Percentiles rank a stretch among this genome's conserved stretches.
Evolutionary conservation across 1,140 invertebrate species (phyloP).

Genomic region (Goniozus legneri): DNA sequence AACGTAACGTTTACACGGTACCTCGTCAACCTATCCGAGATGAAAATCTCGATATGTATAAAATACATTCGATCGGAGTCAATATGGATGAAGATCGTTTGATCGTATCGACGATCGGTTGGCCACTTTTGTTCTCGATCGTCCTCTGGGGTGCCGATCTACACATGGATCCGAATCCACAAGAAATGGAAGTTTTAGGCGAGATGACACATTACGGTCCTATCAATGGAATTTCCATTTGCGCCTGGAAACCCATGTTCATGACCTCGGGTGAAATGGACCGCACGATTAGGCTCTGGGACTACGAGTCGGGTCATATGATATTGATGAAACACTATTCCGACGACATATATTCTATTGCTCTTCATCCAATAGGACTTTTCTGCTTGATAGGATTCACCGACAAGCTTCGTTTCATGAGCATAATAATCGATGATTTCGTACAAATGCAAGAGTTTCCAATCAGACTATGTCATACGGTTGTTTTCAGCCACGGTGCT

Average conservation of each 20-base stretch:
- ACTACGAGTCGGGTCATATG: slow-evolving; percentile 75
- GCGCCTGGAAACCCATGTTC: slow-evolving; percentile 84
- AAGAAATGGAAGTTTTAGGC: slow-evolving; percentile 58
- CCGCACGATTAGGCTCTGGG: slow-evolving; percentile 83
- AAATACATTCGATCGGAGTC: slow-evolving; percentile 57
- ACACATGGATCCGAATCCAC: slow-evolving; percentile 38
- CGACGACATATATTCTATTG: slow-evolving; percentile 75
- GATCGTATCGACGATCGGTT: slow-evolving; percentile 58
- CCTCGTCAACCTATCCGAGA: slow-evolving; percentile 47
- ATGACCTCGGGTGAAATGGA: slow-evolving; percentile 79
- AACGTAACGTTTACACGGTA: slow-evolving; percentile 59
- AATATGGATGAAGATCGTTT: slow-evolving; percentile 59
- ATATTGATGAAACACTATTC: slow-evolving; percentile 78
- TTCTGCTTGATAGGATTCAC: slow-evolving; percentile 87
- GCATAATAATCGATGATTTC: slow-evolving; percentile 85
- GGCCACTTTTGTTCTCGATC: slow-evolving; percentile 62
- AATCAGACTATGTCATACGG: slow-evolving; percentile 67
- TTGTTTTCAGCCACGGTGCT: slow-evolving; percentile 74
- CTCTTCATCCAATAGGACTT: slow-evolving; percentile 80
- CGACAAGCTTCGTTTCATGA: slow-evolving; percentile 82
- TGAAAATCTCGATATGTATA: slow-evolving; percentile 44
- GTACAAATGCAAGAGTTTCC: slow-evolving; percentile 71
- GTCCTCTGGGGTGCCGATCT: slow-evolving; percentile 57
- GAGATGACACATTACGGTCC: slow-evolving; percentile 75
- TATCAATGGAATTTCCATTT: slow-evolving; percentile 75